Conservation (phyloP, 2,888 invertebrate species). For the Ectemnius cavifrons region DNA sequence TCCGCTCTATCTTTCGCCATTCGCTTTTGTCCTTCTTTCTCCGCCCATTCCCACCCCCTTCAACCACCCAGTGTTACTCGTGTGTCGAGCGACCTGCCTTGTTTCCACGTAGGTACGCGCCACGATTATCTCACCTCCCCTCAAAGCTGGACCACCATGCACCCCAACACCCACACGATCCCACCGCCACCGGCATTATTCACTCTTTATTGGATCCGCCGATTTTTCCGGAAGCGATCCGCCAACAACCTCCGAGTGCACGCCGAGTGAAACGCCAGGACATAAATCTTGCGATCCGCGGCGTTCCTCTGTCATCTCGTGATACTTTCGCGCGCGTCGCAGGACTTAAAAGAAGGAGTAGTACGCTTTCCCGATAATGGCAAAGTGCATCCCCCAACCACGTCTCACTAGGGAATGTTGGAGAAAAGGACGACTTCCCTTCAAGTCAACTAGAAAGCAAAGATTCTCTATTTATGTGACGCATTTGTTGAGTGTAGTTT, state of each 20-base stretch:
- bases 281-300: constrained; percentile 63
- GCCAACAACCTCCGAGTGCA: constrained; percentile 39
- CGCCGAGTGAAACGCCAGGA: constrained; percentile 47
- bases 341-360: constrained; percentile 26
- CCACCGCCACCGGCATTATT: constrained; percentile 64
- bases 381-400: neutral
- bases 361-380: constrained; percentile 11
- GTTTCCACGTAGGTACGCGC: constrained; percentile 25
- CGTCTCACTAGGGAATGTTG: too few species aligned
- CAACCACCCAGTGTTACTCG: constrained; percentile 23
- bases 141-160: neutral
- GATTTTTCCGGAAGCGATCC: constrained; percentile 66
- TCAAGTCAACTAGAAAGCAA: too few species aligned
- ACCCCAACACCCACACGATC: neutral
- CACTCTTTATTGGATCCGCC: constrained; percentile 74
- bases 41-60: constrained; percentile 8
- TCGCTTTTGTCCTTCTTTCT: constrained; percentile 8
- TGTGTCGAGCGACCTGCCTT: constrained; percentile 24
- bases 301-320: constrained; percentile 6
- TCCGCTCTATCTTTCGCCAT: constrained; percentile 4
- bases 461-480: too few species aligned
- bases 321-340: constrained; percentile 16
- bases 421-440: too few species aligned
- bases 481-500: neutral
- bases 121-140: constrained; percentile 29